Conservation (phyloP, 2,113 vertebrate species). For the Pholis gunnellus region DNA sequence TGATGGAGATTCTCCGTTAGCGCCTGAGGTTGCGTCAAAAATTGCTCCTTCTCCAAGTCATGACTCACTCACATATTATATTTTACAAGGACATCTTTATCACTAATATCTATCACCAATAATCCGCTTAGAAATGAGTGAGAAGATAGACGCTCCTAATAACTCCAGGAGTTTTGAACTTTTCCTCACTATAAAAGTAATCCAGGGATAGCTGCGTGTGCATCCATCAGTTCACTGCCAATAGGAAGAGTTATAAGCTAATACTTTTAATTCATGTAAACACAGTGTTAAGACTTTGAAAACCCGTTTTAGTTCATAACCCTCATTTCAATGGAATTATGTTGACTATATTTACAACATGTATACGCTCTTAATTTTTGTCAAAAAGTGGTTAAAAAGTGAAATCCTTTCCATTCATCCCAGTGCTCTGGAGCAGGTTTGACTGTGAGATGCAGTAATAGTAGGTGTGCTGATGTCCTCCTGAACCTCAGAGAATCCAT, state of each 20-base stretch:
- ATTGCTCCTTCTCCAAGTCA: too few species aligned
- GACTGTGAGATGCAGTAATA: background rate
- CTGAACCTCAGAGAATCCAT: slow-evolving; percentile 18
- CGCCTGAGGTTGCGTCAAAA: too few species aligned
- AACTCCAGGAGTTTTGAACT: background rate
- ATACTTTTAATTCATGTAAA: background rate
- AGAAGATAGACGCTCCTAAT: background rate
- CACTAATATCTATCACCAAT: background rate
- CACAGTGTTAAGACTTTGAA: background rate
- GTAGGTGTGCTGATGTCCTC: slow-evolving; percentile 8
- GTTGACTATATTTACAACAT: background rate
- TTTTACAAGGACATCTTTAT: background rate
- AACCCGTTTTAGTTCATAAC: background rate
- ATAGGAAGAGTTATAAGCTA: background rate
- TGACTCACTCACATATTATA: too few species aligned
- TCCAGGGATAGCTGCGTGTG: too few species aligned
- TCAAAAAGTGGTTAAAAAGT: background rate
- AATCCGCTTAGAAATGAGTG: background rate
- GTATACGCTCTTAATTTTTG: background rate
- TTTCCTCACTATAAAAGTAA: background rate
- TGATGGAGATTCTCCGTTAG: too few species aligned
- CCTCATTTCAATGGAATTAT: background rate
- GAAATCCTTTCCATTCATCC: slow-evolving; percentile 5
- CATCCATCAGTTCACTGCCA: background rate
- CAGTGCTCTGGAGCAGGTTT: background rate